Evolutionary conservation across 2,797 vertebrate species (phyloP), one percentile per base, ranked within the genome.

Genomic region (Philypnodon macrostomus): DNA sequence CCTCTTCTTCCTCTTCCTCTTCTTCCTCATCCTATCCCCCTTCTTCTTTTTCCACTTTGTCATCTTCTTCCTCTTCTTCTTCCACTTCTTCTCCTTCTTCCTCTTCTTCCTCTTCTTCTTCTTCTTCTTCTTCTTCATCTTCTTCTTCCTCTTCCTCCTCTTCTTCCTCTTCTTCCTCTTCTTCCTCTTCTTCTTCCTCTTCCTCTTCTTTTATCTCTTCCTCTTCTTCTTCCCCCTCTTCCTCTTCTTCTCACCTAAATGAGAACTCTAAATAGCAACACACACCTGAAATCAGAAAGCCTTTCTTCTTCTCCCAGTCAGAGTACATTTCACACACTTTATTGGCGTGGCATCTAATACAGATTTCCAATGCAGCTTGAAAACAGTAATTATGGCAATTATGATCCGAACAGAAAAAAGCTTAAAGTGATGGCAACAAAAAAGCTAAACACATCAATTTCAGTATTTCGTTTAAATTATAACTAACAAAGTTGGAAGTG

Each of bases 381-480:
- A 81, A 81, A 83, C 64, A 74, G 40, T 69, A 77, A 85, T 84
- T 81, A 81, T 8, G 2, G 51, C 63, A 75, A 80, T 80, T 78
- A 70, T 63, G 68, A 69, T 63, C 39, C 38, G 19, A 70, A 76
- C 69, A 59, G 68, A 74, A 77, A 19, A 78, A 63, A 38, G 50
- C 51, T 79, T 59, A 67, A 77, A 78, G 73, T 63, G 53, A 60
- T 59, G 51, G 57, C 54, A 78, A 67, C 70, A 70, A 59, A 73
- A 77, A 26, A 73, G 64, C 56, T 58, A 69, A 81, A 74, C 63
- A 62, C 55, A 47, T 68, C 61, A 65, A 59, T 58, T 23, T 69
- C 55, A 62, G 58, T 24, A 19, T 75, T 72, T 68, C 23, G 41
- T 53, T 53, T 76, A 44, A 30, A 44, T 44, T 44, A 30, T 18